Evolutionary conservation across 2,888 invertebrate genomes (phyloP), one percentile per base, ranked within the genome.

Genomic region (Zygogramma bicolorata): DNA sequence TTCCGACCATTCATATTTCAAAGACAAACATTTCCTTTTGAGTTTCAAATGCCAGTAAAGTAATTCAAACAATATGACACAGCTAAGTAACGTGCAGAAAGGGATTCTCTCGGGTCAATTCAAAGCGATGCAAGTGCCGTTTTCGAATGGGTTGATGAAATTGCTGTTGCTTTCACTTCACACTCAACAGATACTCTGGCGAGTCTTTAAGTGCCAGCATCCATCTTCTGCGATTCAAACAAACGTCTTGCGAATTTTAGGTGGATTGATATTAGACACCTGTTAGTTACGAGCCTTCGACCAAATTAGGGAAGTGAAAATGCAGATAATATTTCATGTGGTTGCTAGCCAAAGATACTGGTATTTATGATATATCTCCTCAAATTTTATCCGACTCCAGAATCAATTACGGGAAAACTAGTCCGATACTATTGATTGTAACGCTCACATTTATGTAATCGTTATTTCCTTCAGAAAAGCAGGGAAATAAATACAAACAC

Each of bases 161-260:
- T 22, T 49, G 49, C 49, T 49, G 20, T 22, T 49, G 49, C 49
- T 22, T 49, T 49, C 49, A 49, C 22, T 22, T 49, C 49, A 49
- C 22, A 49, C 42, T 42, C 42, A 42, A 42, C 22, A 49, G 49
- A 49, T 49, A 49, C 22, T 22, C 20, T 49, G 20, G 10, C 20
- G 49, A 22, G 40, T 42, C 15, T 42, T 42, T 49, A 49, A 49
- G 49, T 49, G 49, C 49, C 13, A 49, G 49, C 49, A 49, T 49
- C 20, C 22, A 49, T 49, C 49, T 49, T 49, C 49, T 22, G 49
- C 49, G 10, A 10, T 49, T 22, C n/a, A n/a, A n/a, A n/a, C 42
- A 42, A 15, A 49, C 6, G 49, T 49, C 20, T 13, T 7, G 1
- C 13, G 49, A 49, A 49, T 49, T 49, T 22, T 49, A 8, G 20